A percentile compares a stretch with the other conserved stretches of the same genome.
phyloP scores from a whole-genome alignment of 2,888 invertebrate genomes.

The Ectemnius continuus region DNA sequence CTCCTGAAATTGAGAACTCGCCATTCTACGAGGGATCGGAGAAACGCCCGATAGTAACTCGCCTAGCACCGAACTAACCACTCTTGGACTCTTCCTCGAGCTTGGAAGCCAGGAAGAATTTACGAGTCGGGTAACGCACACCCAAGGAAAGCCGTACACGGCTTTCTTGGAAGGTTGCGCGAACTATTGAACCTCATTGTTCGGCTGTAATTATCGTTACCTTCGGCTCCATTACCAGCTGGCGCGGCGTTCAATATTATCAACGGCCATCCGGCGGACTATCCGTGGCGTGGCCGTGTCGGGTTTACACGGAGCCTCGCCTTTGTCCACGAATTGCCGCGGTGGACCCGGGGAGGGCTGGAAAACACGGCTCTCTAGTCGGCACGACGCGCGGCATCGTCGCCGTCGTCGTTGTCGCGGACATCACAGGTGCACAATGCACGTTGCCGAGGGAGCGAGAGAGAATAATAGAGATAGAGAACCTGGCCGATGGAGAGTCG shows the following conservation, averaged over 20 bases:
- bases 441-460: conserved; percentile 15
- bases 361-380: background rate
- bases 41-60: too few relatives aligned
- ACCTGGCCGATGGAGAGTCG: background rate
- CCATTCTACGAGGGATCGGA: background rate
- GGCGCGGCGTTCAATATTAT: conserved; percentile 30
- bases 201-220: conserved; percentile 39
- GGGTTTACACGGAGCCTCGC: conserved; percentile 34
- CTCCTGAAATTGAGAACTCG: conserved; percentile 3
- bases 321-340: background rate
- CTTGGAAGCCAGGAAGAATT: background rate
- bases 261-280: conserved; percentile 40
- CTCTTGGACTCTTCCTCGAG: background rate
- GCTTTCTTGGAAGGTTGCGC: background rate
- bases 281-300: conserved; percentile 36
- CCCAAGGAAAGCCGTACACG: background rate
- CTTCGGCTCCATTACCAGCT: conserved; percentile 24
- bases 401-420: conserved; percentile 44
- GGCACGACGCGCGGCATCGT: conserved; percentile 23
- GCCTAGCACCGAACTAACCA: too few relatives aligned
- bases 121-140: background rate
- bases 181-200: conserved; percentile 13
- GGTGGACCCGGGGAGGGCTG: background rate
- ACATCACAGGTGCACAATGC: conserved; percentile 69
- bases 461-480: conserved; percentile 30